Evolutionary conservation across 2,797 vertebrate species (phyloP).

Genomic region (Cyclura pinguis): DNA sequence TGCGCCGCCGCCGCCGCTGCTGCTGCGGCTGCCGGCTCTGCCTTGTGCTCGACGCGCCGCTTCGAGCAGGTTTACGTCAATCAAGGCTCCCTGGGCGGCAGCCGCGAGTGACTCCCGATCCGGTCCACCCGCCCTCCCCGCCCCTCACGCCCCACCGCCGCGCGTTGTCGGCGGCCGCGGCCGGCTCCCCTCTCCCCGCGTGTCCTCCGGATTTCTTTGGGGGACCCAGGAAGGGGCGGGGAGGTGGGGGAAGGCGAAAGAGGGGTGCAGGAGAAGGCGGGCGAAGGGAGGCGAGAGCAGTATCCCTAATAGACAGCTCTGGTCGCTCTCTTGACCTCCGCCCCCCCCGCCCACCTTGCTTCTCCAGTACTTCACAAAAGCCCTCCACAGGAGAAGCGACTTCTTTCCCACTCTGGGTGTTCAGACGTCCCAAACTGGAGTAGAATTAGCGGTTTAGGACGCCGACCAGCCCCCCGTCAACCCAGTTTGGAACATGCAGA

Average conservation of each 20-base stretch:
- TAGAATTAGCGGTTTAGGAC: neutral
- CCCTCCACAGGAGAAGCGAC: too few relatives aligned
- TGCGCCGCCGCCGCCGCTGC: neutral
- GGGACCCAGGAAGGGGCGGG: neutral
- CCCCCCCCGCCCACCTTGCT: too few relatives aligned
- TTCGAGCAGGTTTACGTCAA: conserved; percentile 45
- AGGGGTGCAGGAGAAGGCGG: neutral
- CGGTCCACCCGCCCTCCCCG: neutral
- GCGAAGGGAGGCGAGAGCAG: too few relatives aligned
- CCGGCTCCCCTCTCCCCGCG: too few relatives aligned
- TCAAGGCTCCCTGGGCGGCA: conserved; percentile 16
- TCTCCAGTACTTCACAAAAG: too few relatives aligned
- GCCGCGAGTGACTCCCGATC: neutral
- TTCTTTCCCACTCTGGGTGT: neutral
- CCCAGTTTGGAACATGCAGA: too few relatives aligned
- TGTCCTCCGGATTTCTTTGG: too few relatives aligned
- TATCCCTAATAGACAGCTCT: neutral
- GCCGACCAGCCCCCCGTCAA: too few relatives aligned
- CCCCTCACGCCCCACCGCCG: neutral
- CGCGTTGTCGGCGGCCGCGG: too few relatives aligned
- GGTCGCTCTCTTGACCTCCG: neutral
- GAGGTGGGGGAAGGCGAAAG: neutral
- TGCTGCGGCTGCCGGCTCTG: neutral
- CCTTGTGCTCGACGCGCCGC: conserved; percentile 11
- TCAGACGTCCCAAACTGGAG: neutral